Percentiles rank a stretch among this genome's conserved stretches.
Conservation (phyloP, 2,113 vertebrate genomes). For the Helogale parvula region DNA sequence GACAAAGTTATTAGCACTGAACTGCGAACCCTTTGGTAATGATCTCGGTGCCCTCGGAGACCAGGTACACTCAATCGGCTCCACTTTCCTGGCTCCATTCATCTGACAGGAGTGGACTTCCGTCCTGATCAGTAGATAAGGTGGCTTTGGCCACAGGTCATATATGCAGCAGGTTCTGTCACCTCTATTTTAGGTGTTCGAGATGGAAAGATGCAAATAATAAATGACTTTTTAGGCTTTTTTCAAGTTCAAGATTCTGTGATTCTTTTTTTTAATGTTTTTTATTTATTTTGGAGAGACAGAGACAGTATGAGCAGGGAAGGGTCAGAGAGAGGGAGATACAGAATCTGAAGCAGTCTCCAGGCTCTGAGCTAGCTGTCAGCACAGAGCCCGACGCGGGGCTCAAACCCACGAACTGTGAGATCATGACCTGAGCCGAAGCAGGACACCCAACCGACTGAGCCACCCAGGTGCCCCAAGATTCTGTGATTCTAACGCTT, state of each 20-base stretch:
- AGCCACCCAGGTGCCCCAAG: neutral
- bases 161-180: fast-evolving
- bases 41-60: slow-evolving; percentile 65
- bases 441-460: no score
- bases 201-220: slow-evolving; percentile 12
- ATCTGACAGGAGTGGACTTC: neutral
- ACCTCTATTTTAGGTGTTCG: neutral
- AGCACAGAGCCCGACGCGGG: no score
- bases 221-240: neutral
- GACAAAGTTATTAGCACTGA: slow-evolving; percentile 67
- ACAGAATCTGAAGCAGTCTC: no score
- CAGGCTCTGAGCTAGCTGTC: no score
- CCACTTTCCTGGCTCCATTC: slow-evolving; percentile 54
- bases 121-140: neutral
- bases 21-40: slow-evolving; percentile 64
- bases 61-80: neutral
- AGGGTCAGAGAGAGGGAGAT: no score
- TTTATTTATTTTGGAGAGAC: no score
- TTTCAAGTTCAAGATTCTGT: neutral
- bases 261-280: neutral
- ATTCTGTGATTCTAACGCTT: neutral
- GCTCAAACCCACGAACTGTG: no score
- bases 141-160: neutral
- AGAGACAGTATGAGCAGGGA: no score
- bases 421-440: no score